Conservation (phyloP, 2,888 invertebrate species). For the Dasypogon diadema region DNA sequence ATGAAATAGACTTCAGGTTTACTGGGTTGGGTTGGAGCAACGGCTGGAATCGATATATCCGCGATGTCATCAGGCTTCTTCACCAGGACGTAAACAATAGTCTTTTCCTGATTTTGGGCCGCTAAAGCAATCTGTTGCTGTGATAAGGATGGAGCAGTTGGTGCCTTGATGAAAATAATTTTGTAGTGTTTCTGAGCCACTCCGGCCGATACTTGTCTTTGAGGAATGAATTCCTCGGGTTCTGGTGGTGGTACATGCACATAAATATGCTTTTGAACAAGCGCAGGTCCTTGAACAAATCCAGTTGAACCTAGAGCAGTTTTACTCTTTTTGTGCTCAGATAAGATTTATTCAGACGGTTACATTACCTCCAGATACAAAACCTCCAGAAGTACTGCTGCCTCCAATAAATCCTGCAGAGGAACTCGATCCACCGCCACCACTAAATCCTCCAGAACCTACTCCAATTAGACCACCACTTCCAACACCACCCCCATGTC, state of each 20-base stretch:
- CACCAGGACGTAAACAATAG: constrained; percentile 88
- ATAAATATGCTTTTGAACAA: constrained; percentile 89
- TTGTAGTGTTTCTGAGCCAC: constrained; percentile 91
- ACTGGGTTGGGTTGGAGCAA: constrained; percentile 84
- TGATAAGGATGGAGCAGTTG: constrained; percentile 84
- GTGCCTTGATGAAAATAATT: constrained; percentile 93
- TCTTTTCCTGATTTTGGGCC: constrained; percentile 88
- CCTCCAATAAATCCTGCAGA: constrained; percentile 62
- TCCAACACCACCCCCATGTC: constrained; percentile 60
- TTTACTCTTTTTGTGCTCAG: no score
- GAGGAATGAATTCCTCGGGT: constrained; percentile 80
- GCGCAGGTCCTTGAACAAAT: constrained; percentile 63
- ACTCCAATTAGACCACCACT: no score
- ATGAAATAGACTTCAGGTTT: constrained; percentile 93
- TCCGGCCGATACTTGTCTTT: constrained; percentile 72
- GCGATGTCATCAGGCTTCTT: constrained; percentile 89
- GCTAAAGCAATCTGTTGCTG: constrained; percentile 85
- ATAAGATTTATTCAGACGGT: no score
- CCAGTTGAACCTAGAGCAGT: neutral
- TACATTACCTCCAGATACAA: no score
- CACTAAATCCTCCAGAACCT: constrained; percentile 52
- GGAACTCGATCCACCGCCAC: constrained; percentile 61
- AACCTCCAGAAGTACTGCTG: neutral
- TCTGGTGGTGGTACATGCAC: constrained; percentile 91
- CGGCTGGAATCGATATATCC: constrained; percentile 82